Evolutionary conservation across 2,113 vertebrate species (phyloP).

Genomic region (Nothobranchius furzeri): DNA sequence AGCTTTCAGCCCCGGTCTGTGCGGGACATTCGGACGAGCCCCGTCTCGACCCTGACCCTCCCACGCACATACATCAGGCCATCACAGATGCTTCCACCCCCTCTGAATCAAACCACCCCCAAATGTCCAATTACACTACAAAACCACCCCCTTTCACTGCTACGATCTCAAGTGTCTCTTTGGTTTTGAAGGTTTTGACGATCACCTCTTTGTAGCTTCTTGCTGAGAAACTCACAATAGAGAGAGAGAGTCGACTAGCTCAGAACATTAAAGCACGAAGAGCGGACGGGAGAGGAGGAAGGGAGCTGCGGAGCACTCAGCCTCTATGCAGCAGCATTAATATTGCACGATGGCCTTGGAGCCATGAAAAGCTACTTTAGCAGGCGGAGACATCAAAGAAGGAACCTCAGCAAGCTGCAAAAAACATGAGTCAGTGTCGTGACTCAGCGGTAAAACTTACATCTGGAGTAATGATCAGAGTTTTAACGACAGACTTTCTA

Average conservation of each 20-base stretch:
- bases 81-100: neutral
- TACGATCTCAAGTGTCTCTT: neutral
- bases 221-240: neutral
- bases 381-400: constrained; percentile 49
- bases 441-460: no score
- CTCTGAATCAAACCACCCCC: neutral
- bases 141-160: neutral
- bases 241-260: no score
- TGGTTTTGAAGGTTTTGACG: neutral
- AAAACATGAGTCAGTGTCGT: constrained; percentile 22
- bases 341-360: constrained; percentile 65
- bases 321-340: constrained; percentile 68
- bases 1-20: neutral
- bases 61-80: neutral
- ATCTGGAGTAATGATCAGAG: no score
- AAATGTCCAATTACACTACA: neutral
- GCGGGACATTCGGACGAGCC: constrained; percentile 3
- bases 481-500: no score
- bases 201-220: neutral
- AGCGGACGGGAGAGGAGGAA: constrained; percentile 3
- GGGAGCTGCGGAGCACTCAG: constrained; percentile 42
- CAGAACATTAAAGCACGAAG: constrained; percentile 11
- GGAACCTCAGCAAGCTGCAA: constrained; percentile 28
- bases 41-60: no score
- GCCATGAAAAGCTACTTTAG: constrained; percentile 59